Evolutionary conservation across 2,113 vertebrate genomes (phyloP).

Genomic region (Eudyptes chrysolophus): DNA sequence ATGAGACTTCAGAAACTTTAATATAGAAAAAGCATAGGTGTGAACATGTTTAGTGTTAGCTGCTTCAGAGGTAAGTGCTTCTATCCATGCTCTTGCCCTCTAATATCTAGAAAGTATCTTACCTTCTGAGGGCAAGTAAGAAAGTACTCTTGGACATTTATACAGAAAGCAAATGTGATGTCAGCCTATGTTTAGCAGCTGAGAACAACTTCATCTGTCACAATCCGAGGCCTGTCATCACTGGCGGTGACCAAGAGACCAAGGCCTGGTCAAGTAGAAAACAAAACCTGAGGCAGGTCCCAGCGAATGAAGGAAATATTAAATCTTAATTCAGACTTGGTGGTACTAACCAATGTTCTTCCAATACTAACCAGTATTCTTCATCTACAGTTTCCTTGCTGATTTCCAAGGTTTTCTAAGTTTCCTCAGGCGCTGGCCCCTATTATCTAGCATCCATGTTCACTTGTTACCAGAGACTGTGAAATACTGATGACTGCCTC

Average conservation of each 20-base stretch:
- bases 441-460: neutral
- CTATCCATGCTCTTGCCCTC: neutral
- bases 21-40: neutral
- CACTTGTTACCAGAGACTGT: neutral
- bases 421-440: neutral
- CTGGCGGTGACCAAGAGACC: neutral
- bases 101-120: neutral
- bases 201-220: neutral
- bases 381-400: neutral
- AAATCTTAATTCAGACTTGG: neutral
- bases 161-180: neutral
- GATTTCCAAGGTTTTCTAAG: neutral
- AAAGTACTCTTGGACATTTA: neutral
- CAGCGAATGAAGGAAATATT: neutral
- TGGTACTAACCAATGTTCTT: neutral
- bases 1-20: neutral
- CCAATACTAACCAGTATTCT: neutral
- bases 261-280: neutral
- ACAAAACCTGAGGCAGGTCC: neutral
- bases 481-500: neutral
- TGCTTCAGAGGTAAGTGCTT: neutral
- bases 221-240: neutral
- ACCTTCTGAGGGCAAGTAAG: neutral
- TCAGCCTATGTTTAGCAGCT: neutral
- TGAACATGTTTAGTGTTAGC: neutral